A percentile compares a stretch with the other conserved stretches of the same genome.
phyloP scores from a whole-genome alignment of 2,888 invertebrate species.

The Sturmia bella region DNA sequence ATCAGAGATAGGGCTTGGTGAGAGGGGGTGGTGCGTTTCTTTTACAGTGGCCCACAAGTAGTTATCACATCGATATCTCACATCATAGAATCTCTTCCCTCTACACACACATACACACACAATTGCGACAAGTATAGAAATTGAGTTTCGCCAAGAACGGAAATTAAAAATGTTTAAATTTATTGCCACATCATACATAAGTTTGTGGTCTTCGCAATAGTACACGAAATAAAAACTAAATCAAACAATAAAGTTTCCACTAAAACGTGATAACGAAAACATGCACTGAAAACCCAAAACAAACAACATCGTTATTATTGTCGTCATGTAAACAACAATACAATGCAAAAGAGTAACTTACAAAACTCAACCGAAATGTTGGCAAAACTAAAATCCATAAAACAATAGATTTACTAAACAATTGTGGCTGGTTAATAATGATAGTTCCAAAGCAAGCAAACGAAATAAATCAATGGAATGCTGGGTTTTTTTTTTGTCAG shows the following conservation, averaged over 20 bases:
- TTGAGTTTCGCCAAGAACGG: too few relatives aligned
- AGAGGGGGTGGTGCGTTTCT: too few relatives aligned
- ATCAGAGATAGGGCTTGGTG: too few relatives aligned
- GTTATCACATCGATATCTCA: too few relatives aligned
- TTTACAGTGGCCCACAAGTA: too few relatives aligned
- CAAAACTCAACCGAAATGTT: constrained; percentile 38
- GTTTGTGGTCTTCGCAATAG: constrained; percentile 6
- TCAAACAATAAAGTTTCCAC: constrained; percentile 45
- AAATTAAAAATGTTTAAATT: neutral
- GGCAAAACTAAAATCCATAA: constrained; percentile 21
- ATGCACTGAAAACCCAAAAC: neutral
- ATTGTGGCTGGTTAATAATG: constrained; percentile 45
- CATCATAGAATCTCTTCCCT: too few relatives aligned
- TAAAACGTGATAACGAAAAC: constrained; percentile 38
- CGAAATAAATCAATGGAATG: constrained; percentile 30
- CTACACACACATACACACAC: too few relatives aligned
- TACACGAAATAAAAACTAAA: neutral
- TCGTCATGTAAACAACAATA: constrained; percentile 22
- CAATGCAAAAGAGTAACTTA: constrained; percentile 11
- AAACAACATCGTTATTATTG: constrained; percentile 24
- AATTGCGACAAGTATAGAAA: too few relatives aligned
- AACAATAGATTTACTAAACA: constrained; percentile 57
- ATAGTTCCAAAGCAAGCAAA: constrained; percentile 10
- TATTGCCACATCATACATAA: constrained; percentile 33
- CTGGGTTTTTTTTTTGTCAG: constrained; percentile 3